Conservation (phyloP, 1,140 invertebrate species). For the Panulirus ornatus region DNA sequence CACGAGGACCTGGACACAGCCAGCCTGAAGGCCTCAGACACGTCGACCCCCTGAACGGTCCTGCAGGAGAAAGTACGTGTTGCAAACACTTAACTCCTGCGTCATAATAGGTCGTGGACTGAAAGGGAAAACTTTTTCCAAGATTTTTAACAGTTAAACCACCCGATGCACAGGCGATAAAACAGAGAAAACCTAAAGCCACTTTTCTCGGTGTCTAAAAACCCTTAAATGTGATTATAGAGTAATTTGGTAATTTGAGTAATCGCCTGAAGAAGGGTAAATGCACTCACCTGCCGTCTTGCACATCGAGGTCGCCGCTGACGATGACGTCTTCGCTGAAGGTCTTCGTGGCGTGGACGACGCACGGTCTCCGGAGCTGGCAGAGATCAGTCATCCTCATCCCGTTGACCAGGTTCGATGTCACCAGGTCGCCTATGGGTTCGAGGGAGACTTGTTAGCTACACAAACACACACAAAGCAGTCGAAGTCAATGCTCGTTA, state of each 20-base stretch:
- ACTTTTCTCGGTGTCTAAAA: too few relatives aligned
- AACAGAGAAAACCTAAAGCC: not conserved
- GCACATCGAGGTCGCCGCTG: not conserved
- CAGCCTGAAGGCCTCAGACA: conserved; percentile 26
- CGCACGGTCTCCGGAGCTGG: not conserved
- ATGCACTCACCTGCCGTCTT: not conserved
- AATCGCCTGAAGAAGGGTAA: too few relatives aligned
- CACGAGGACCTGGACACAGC: not conserved
- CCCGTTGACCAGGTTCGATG: not conserved
- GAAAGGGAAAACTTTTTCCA: too few relatives aligned
- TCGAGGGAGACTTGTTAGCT: too few relatives aligned
- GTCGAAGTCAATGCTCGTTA: too few relatives aligned
- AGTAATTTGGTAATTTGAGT: too few relatives aligned
- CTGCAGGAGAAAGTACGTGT: not conserved
- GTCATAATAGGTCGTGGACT: too few relatives aligned
- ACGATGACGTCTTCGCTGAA: conserved; percentile 17
- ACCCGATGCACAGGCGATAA: not conserved
- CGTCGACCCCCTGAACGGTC: conserved; percentile 42
- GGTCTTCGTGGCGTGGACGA: conserved; percentile 7
- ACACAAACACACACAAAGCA: too few relatives aligned
- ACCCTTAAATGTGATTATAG: too few relatives aligned
- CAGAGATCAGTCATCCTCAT: conserved; percentile 16
- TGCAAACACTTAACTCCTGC: too few relatives aligned
- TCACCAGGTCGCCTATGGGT: not conserved
- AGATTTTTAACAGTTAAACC: too few relatives aligned